Evolutionary conservation across 2,888 invertebrate genomes (phyloP).

Genomic region (Drosophila rellima): DNA sequence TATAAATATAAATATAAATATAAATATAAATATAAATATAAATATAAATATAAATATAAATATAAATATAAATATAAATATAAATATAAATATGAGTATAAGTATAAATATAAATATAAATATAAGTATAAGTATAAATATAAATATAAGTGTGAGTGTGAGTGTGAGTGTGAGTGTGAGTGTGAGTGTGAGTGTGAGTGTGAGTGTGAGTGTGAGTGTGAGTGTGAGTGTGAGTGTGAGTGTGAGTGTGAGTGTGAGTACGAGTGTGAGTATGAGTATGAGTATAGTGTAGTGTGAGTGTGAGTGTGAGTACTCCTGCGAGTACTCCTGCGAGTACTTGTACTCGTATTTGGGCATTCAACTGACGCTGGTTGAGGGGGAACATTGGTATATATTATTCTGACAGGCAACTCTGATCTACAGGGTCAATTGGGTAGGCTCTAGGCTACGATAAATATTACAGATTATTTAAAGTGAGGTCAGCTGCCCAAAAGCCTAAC

Average conservation of each 20-base stretch:
- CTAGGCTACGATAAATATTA: too few relatives aligned
- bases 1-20: too few relatives aligned
- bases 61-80: too few relatives aligned
- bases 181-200: neutral
- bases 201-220: constrained; percentile 2
- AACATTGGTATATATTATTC: constrained; percentile 11
- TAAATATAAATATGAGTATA: too few relatives aligned
- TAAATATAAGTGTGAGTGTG: constrained; percentile 1
- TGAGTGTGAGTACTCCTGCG: constrained; percentile 16
- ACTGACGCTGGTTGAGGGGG: constrained; percentile 1
- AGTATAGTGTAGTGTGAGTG: neutral
- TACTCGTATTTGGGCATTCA: constrained; percentile 36
- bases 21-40: too few relatives aligned
- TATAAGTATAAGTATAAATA: too few relatives aligned
- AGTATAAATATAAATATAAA: too few relatives aligned
- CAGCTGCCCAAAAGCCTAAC: neutral
- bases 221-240: neutral
- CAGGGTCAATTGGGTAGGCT: neutral
- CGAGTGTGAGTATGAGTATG: constrained; percentile 37
- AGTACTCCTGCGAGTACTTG: constrained; percentile 11
- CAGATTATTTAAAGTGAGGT: too few relatives aligned
- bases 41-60: too few relatives aligned
- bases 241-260: constrained; percentile 41
- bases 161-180: neutral
- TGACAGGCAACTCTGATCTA: neutral